Base-by-base conservation (phyloP, 2,888 invertebrate genomes). In the Acrobasis repandana region DNA sequence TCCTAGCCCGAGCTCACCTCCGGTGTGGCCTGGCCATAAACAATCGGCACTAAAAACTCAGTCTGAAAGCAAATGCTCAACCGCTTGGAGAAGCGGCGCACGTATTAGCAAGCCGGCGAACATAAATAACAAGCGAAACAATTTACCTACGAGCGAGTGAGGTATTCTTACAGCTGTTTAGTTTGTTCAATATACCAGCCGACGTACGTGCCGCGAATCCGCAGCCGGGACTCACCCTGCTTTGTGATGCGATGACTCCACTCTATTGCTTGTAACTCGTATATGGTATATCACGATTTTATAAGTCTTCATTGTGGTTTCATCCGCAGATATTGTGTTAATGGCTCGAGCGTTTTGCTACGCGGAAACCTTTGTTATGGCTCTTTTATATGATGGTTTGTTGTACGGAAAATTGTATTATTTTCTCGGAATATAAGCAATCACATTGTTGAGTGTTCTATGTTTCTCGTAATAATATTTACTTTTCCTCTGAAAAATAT, bases 161-260 rank as follows among this genome's bases (percentile, higher is more conserved):
- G 88, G 85, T 87, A 88, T 89, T 90, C 89, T 90, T 89, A 89
- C 88, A 89, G 81, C 87, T 86, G 90, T 90, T 88, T 87, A 88
- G 88, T 88, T 88, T 85, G 88, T 87, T 88, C 86, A 86, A 88
- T 88, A 88, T 81, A 86, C 88, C 83, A 82, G 76, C 74, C 75
- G 71, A 69, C 65, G 72, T 69, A 89, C 89, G 90, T 90, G 90
- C 79, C 72, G 65, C 69, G 90, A 88, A 90, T 90, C 77, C 70
- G 38, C 60, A 66, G 74, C 63, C 63, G 52, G 64, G 69, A 58
- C 66, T 63, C 63, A 60, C 67, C 72, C 70, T 76, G 77, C 72
- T 82, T 84, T 85, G 85, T 81, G 82, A 85, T 80, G 79, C 83
- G 81, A 80, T 80, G 81, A 84, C 79, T 80, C 79, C 80, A 80